Conservation (phyloP, 2,888 invertebrate species). For the Lasioglossum oenotherae region DNA sequence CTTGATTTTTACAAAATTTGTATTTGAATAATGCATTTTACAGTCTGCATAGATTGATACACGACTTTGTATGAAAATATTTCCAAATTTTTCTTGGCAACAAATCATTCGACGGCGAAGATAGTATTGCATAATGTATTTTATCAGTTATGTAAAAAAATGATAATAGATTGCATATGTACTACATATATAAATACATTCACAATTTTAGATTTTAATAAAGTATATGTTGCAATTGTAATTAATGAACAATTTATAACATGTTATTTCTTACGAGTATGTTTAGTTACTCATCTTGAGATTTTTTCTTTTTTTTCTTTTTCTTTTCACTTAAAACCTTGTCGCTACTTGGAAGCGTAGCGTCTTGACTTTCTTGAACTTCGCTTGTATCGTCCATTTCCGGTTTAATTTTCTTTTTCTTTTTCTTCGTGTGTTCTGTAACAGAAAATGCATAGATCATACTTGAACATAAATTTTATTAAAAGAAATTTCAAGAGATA, state of each 20-base stretch:
- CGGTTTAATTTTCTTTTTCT: constrained; percentile 85
- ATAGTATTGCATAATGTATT: constrained; percentile 9
- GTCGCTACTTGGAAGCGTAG: constrained; percentile 50
- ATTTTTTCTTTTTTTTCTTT: constrained; percentile 79
- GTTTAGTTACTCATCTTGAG: constrained; percentile 46
- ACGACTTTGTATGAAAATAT: constrained; percentile 1
- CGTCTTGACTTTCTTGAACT: constrained; percentile 20
- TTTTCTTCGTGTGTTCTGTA: constrained; percentile 78
- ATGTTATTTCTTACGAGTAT: constrained; percentile 8
- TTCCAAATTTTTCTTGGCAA: neutral
- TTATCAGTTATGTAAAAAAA: constrained; percentile 1
- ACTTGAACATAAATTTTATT: neutral
- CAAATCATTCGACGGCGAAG: neutral
- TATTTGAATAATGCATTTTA: constrained; percentile 39
- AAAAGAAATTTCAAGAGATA: neutral
- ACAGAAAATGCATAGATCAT: neutral
- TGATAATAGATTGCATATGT: constrained; percentile 9
- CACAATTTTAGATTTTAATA: neutral
- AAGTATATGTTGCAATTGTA: neutral
- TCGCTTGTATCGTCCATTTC: constrained; percentile 67
- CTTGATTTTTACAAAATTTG: constrained; percentile 17
- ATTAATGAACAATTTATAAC: constrained; percentile 4
- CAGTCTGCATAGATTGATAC: neutral
- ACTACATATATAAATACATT: neutral
- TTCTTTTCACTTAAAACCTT: constrained; percentile 55